Evolutionary conservation across 1,140 invertebrate species (phyloP).

Genomic region (Bombus confusus): DNA sequence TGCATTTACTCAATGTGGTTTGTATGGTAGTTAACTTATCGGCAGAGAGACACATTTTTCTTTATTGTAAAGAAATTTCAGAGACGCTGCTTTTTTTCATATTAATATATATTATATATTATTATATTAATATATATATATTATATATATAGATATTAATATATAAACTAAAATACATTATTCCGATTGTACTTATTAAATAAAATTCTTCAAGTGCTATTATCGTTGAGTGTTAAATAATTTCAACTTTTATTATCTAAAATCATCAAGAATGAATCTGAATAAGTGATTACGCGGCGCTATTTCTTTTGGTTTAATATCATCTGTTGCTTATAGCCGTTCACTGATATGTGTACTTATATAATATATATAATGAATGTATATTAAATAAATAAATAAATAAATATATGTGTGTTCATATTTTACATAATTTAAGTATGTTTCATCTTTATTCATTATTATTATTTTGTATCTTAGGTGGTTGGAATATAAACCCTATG

Average conservation of each 20-base stretch:
- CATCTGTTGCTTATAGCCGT: not conserved
- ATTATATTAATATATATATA: not conserved
- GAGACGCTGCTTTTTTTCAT: constrained; percentile 1
- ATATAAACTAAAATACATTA: too few relatives aligned
- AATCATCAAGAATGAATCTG: not conserved
- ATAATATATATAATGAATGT: not conserved
- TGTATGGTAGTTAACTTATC: constrained; percentile 27
- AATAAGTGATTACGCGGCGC: not conserved
- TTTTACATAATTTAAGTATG: not conserved
- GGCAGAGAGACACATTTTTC: not conserved
- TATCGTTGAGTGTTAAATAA: not conserved
- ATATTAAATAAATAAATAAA: not conserved
- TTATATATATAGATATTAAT: too few relatives aligned
- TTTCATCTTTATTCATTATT: not conserved
- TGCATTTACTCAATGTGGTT: constrained; percentile 15
- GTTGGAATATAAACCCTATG: constrained; percentile 86
- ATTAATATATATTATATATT: not conserved
- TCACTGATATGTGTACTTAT: too few relatives aligned
- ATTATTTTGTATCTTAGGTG: constrained; percentile 83
- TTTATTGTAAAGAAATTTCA: not conserved
- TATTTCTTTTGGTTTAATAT: not conserved
- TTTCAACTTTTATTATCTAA: not conserved
- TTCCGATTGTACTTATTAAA: not conserved
- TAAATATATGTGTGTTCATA: not conserved
- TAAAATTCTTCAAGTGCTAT: not conserved